Conservation (phyloP, 1,140 invertebrate genomes). For the Conopomorpha cramerella region DNA sequence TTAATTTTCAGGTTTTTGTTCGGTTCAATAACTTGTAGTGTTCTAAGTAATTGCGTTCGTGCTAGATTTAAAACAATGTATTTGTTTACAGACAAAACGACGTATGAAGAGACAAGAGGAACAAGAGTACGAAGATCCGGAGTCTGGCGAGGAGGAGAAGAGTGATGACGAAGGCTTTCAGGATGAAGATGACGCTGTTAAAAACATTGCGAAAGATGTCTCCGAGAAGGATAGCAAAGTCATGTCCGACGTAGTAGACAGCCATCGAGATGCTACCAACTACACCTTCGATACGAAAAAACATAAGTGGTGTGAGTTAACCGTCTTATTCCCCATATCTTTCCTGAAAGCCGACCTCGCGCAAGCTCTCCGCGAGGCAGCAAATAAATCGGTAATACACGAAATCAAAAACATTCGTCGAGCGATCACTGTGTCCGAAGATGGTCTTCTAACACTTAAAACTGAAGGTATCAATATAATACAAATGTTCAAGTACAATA, state of each 20-base stretch:
- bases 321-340: conserved; percentile 67
- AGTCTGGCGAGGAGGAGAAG: conserved; percentile 57
- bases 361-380: conserved; percentile 76
- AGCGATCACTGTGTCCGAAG: conserved; percentile 76
- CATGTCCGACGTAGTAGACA: conserved; percentile 39
- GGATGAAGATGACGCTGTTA: conserved; percentile 16
- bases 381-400: conserved; percentile 75
- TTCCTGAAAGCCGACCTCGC: conserved; percentile 76
- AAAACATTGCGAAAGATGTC: conserved; percentile 24
- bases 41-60: conserved; percentile 6
- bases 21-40: no score
- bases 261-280: conserved; percentile 53
- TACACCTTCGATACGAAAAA: conserved; percentile 79
- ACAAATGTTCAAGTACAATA: conserved; percentile 83
- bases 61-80: neutral
- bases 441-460: conserved; percentile 71
- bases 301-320: conserved; percentile 60
- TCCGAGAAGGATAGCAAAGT: conserved; percentile 22
- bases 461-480: conserved; percentile 95
- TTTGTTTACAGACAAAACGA: conserved; percentile 40
- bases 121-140: conserved; percentile 62
- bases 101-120: conserved; percentile 50
- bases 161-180: conserved; percentile 42
- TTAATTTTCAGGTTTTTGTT: no score
- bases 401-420: conserved; percentile 82